Evolutionary conservation across 2,113 vertebrate species (phyloP), one percentile per base, ranked within the genome.

Genomic region (Herpailurus yagouaroundi): DNA sequence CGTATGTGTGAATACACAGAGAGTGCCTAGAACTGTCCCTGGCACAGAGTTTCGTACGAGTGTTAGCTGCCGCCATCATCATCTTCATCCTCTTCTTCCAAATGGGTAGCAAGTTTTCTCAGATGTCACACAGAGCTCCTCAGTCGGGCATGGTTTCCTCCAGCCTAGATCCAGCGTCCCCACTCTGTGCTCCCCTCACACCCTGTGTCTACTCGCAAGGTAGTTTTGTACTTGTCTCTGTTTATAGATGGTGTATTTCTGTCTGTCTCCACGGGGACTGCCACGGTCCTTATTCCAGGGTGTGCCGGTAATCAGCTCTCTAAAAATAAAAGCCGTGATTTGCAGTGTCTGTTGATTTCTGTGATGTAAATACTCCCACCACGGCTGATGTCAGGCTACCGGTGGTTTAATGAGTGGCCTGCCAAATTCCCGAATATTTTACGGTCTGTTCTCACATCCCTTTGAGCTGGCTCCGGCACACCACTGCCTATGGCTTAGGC

Each of bases 371-470:
- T 76, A 52, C 31, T 66, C 64, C 31, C n/a, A n/a, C 36, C 66
- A 10, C 63, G 66, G 29, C 76, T 83, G 55, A 57, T 11, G 27
- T 80, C 60, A 68, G 60, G 50, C n/a, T 36, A 38, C 85, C 50
- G 21, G 7, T 31, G 50, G 23, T 71, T 84, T 69, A 25, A 29
- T 50, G 66, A 69, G 41, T 5, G 21, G 50, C 23, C 77, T 88
- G 69, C 90, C 85, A 68, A 8, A 45, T 73, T 88, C 69, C 31
- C 19, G 4, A 89, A n/a, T 64, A 69, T 69, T 33, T 48, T 29
- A 33, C 7, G 16, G n/a, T 57, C 33, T 7, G 14, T 27, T 64
- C 52, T 36, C 9, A 0, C 1, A 1, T 3, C 23, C 6, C n/a
- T 31, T 31, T n/a, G 71, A 73, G 85, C 41, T 5, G 41, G 21